phyloP scores from a whole-genome alignment of 2,888 invertebrate species.

The Xestia sexstrigata region DNA sequence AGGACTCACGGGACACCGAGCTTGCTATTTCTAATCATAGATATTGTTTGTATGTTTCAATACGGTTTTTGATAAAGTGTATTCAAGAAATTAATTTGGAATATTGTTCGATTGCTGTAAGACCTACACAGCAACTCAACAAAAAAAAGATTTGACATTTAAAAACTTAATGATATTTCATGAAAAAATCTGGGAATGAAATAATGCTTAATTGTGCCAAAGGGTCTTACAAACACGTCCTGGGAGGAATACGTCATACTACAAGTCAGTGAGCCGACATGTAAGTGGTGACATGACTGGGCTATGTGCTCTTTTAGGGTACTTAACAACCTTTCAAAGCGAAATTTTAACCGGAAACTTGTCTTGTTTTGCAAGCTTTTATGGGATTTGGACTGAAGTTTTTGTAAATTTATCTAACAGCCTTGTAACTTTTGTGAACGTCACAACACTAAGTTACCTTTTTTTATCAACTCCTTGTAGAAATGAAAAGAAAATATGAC shows the following conservation, averaged over 20 bases:
- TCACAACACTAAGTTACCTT: not conserved
- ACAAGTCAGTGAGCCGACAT: not conserved
- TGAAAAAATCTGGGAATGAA: not conserved
- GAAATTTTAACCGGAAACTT: not conserved
- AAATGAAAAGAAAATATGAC: conserved; percentile 2
- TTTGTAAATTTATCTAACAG: not conserved
- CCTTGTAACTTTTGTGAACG: conserved; percentile 3
- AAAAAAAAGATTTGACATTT: not conserved
- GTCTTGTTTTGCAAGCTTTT: not conserved
- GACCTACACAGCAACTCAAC: not conserved
- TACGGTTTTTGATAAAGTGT: not conserved
- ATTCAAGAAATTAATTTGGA: not conserved
- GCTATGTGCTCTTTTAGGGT: not conserved
- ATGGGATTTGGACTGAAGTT: not conserved
- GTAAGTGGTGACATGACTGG: not conserved
- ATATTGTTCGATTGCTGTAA: not conserved
- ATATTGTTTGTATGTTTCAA: not conserved
- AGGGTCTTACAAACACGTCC: not conserved
- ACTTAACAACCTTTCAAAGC: not conserved
- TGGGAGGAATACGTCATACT: not conserved
- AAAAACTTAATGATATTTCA: not conserved
- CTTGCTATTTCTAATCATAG: not conserved
- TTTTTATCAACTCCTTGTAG: not conserved
- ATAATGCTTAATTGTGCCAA: not conserved
- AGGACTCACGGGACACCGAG: not conserved